Conservation (phyloP, 2,797 vertebrate species). For the Diglossa cyanea region DNA sequence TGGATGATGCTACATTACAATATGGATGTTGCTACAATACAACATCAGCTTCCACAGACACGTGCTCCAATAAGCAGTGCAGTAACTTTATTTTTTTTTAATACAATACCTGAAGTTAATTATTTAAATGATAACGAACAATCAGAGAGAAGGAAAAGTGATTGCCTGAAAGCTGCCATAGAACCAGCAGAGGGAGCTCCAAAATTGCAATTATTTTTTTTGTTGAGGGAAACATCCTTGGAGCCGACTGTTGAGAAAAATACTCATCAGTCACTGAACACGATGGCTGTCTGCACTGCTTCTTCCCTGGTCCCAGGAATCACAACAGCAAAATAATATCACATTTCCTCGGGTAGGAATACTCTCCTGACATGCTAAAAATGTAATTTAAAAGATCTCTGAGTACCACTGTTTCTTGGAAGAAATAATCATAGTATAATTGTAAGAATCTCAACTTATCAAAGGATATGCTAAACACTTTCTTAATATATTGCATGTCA, state of each 20-base stretch:
- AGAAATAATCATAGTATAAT: background rate
- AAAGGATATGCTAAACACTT: background rate
- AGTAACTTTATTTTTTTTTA: background rate
- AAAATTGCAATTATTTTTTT: background rate
- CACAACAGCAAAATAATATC: background rate
- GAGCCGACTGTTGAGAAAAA: accelerated
- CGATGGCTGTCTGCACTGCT: background rate
- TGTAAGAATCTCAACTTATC: background rate
- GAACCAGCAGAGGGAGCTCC: constrained; percentile 71
- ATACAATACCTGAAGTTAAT: background rate
- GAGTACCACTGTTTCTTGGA: background rate
- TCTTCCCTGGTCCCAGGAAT: background rate
- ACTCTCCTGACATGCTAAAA: background rate
- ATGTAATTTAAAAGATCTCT: background rate
- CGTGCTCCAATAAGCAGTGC: background rate
- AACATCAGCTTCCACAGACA: background rate
- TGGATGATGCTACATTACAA: too few relatives aligned
- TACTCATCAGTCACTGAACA: accelerated
- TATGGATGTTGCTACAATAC: too few relatives aligned
- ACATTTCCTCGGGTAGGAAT: background rate
- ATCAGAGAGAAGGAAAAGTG: background rate
- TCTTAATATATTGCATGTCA: background rate
- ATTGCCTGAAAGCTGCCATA: background rate
- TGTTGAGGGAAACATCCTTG: background rate
- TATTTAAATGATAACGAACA: background rate